Evolutionary conservation across 2,888 invertebrate species (phyloP).

Genomic region (Euclidia mi): DNA sequence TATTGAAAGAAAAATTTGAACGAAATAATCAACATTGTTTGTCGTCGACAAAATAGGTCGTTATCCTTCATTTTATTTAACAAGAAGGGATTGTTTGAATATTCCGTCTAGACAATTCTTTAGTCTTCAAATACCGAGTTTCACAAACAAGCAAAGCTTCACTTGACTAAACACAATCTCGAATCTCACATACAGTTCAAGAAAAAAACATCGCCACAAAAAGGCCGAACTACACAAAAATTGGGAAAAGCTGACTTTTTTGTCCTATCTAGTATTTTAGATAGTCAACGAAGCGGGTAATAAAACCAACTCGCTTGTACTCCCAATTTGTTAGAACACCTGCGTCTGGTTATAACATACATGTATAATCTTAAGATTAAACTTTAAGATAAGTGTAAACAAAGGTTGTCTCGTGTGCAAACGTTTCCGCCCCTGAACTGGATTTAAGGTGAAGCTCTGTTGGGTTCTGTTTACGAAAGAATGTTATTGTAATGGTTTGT

Average conservation of each 20-base stretch:
- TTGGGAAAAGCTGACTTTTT: conserved; percentile 26
- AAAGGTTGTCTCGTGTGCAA: conserved; percentile 37
- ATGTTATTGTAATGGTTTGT: background rate
- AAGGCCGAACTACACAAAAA: conserved; percentile 17
- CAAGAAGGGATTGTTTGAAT: no score
- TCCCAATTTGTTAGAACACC: conserved; percentile 69
- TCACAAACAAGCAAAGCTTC: background rate
- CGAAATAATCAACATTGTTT: no score
- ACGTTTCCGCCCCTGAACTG: conserved; percentile 22
- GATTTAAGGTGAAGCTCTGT: conserved; percentile 10
- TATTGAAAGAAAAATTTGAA: no score
- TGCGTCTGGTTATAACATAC: conserved; percentile 57
- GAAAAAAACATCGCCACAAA: conserved; percentile 21
- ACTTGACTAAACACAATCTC: conserved; percentile 13
- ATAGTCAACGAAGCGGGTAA: conserved; percentile 49
- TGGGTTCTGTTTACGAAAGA: background rate
- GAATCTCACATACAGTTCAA: conserved; percentile 1
- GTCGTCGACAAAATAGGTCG: no score
- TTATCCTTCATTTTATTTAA: no score
- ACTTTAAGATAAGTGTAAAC: conserved; percentile 57
- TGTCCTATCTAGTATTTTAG: conserved; percentile 49
- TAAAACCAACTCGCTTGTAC: conserved; percentile 40
- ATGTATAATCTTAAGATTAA: conserved; percentile 59
- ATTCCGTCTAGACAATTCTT: no score
- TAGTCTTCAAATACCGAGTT: background rate